Evolutionary conservation across 2,113 vertebrate species (phyloP).

Genomic region (Myotis lucifugus): DNA sequence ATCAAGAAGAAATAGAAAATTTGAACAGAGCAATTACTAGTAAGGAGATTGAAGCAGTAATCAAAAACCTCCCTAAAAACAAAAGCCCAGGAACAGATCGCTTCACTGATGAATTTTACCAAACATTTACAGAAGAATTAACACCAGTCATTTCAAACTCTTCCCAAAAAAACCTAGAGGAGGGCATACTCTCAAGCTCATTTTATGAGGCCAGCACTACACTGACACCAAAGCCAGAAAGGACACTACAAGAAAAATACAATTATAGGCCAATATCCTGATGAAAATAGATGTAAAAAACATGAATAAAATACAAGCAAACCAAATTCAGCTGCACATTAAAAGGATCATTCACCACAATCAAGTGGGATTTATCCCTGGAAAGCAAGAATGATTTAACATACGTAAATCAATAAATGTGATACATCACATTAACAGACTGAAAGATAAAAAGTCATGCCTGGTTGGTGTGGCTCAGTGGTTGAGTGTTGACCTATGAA

Average conservation of each 20-base stretch:
- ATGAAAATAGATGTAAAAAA: too few relatives aligned
- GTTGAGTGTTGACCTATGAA: too few relatives aligned
- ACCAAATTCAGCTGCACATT: not conserved
- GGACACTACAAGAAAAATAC: not conserved
- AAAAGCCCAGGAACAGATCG: not conserved
- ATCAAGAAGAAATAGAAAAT: not conserved
- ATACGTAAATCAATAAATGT: not conserved
- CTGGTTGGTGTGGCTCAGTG: too few relatives aligned
- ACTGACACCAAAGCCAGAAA: not conserved
- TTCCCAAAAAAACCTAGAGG: not conserved
- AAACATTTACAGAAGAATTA: conserved; percentile 12
- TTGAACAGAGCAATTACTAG: not conserved
- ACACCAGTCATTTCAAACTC: not conserved
- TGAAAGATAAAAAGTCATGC: not conserved
- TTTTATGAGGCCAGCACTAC: not conserved
- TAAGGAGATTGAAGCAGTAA: not conserved
- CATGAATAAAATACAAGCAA: not conserved
- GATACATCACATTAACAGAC: not conserved
- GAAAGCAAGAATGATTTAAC: not conserved
- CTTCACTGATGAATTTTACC: not conserved
- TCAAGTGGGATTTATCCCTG: not conserved
- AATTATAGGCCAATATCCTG: too few relatives aligned
- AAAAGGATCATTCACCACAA: not conserved
- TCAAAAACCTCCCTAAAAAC: not conserved
- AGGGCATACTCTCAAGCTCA: not conserved